Conservation (phyloP, 1,140 invertebrate species). For the Tetragnatha versicolor region DNA sequence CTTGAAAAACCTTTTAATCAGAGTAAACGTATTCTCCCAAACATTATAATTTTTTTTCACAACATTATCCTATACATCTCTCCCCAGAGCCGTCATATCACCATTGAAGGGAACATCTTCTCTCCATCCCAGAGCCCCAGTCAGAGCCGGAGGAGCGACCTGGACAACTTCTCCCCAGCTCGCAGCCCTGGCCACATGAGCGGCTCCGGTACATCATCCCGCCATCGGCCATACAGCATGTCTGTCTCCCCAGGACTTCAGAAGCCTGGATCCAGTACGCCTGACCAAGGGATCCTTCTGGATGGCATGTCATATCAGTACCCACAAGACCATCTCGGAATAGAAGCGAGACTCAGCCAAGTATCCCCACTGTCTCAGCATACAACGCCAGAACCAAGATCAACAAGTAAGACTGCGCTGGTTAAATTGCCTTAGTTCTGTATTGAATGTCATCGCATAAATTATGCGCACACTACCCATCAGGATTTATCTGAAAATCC, state of each 20-base stretch:
- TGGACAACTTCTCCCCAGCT: slow-evolving; percentile 36
- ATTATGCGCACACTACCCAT: too few species aligned
- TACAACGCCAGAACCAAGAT: slow-evolving; percentile 43
- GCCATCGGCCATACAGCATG: slow-evolving; percentile 39
- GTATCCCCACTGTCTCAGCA: slow-evolving; percentile 46
- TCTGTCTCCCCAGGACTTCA: slow-evolving; percentile 45
- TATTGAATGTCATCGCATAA: too few species aligned
- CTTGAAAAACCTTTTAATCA: too few species aligned
- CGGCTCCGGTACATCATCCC: neutral
- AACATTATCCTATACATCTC: too few species aligned
- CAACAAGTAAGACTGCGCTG: slow-evolving; percentile 53
- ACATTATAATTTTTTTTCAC: too few species aligned
- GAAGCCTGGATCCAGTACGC: slow-evolving; percentile 38
- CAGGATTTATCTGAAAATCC: too few species aligned
- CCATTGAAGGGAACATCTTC: slow-evolving; percentile 31
- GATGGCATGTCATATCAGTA: slow-evolving; percentile 45
- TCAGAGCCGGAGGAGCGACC: slow-evolving; percentile 32
- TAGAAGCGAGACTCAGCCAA: slow-evolving; percentile 46
- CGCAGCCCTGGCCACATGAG: slow-evolving; percentile 33
- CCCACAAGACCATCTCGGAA: slow-evolving; percentile 38
- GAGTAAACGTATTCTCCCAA: too few species aligned
- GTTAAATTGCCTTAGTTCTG: too few species aligned
- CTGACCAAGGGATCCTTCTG: slow-evolving; percentile 11
- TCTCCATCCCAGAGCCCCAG: slow-evolving; percentile 53
- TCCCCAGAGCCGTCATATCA: slow-evolving; percentile 41